phyloP scores from a whole-genome alignment of 2,888 invertebrate species.

The Chymomyza caudatula region DNA sequence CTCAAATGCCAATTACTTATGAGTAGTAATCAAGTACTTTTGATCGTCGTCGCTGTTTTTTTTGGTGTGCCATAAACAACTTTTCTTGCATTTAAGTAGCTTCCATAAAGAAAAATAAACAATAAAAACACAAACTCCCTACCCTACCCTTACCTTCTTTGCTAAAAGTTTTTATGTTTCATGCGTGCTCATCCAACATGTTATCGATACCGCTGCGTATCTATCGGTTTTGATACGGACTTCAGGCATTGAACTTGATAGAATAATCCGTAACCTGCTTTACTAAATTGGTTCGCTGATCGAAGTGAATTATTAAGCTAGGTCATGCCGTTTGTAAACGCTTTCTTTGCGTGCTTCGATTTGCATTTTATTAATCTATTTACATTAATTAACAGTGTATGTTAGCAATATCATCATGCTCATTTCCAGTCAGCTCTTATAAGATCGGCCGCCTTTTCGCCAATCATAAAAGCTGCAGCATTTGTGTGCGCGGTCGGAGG shows the following conservation, averaged over 20 bases:
- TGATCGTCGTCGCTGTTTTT: not conserved
- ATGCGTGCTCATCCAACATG: slow-evolving; percentile 17
- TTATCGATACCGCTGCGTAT: not conserved
- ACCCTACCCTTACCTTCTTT: not conserved
- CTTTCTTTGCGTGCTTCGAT: slow-evolving; percentile 24
- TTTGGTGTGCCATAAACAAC: not conserved
- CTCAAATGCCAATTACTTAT: slow-evolving; percentile 4
- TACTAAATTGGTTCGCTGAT: not conserved
- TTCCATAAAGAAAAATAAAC: not conserved
- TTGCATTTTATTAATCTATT: slow-evolving; percentile 56
- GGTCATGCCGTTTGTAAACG: slow-evolving; percentile 30
- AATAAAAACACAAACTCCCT: not conserved
- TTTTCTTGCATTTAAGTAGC: not conserved
- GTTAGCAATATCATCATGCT: not conserved
- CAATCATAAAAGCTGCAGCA: slow-evolving; percentile 85
- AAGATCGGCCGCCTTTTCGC: slow-evolving; percentile 85
- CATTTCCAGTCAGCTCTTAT: slow-evolving; percentile 74
- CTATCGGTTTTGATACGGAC: slow-evolving; percentile 14
- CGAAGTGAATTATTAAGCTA: slow-evolving; percentile 33
- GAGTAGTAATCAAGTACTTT: not conserved
- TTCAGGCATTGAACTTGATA: slow-evolving; percentile 34
- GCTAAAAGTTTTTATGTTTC: slow-evolving; percentile 13
- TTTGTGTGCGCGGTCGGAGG: slow-evolving; percentile 84
- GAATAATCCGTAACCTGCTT: slow-evolving; percentile 33
- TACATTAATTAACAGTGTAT: slow-evolving; percentile 11